Evolutionary conservation across 2,113 vertebrate genomes (phyloP).

Genomic region (Pseudopodoces humilis): DNA sequence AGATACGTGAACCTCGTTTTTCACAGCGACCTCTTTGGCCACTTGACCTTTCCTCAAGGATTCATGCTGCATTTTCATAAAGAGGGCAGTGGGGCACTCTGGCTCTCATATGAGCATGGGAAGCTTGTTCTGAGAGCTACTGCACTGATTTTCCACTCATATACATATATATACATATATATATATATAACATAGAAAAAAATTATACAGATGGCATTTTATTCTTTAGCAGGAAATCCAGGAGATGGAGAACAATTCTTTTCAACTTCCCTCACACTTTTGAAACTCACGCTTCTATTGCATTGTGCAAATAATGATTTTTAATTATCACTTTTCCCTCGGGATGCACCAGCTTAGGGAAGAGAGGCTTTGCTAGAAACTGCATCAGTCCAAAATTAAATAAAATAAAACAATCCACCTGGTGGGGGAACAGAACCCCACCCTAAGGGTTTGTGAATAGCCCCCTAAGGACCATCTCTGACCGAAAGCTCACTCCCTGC

Average conservation of each 20-base stretch:
- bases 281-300: background rate
- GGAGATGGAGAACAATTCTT: background rate
- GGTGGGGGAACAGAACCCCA: accelerated
- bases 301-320: background rate
- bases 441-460: background rate
- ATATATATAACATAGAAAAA: too few relatives aligned
- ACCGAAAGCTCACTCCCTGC: background rate
- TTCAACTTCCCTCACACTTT: background rate
- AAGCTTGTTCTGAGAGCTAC: background rate
- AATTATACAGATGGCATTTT: background rate
- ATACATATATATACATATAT: background rate
- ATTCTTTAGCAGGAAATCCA: background rate
- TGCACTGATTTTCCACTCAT: background rate
- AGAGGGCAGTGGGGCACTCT: background rate
- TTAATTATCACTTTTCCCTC: background rate
- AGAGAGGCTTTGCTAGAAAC: background rate
- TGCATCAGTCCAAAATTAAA: background rate
- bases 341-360: background rate
- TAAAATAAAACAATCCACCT: background rate
- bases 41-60: background rate
- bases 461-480: background rate
- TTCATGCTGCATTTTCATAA: background rate
- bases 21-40: background rate
- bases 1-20: too few relatives aligned
- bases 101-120: background rate